Conservation (phyloP, 1,140 invertebrate genomes). For the Lethrus apterus region DNA sequence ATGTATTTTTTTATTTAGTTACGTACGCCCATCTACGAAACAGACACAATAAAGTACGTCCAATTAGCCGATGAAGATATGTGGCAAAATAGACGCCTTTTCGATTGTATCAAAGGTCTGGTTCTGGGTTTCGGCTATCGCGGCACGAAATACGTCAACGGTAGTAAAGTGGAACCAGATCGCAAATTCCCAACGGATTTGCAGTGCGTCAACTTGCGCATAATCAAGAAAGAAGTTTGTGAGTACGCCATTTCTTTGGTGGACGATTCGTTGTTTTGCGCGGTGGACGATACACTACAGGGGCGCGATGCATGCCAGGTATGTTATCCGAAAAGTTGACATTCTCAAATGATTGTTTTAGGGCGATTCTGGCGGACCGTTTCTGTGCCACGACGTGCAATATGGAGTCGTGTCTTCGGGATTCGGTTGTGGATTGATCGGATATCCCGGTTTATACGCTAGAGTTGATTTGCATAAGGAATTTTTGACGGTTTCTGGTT, state of each 20-base stretch:
- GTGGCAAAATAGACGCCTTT: no score
- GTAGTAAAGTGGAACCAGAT: neutral
- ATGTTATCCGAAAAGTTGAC: neutral
- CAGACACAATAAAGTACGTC: no score
- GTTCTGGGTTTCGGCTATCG: conserved; percentile 10
- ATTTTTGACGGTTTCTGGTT: neutral
- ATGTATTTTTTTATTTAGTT: no score
- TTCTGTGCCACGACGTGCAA: neutral
- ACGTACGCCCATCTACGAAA: no score
- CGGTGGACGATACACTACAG: neutral
- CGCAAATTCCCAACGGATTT: neutral
- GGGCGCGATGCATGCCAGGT: conserved; percentile 6
- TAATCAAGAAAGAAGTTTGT: neutral
- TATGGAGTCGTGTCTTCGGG: neutral
- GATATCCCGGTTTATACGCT: neutral
- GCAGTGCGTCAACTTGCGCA: conserved; percentile 1
- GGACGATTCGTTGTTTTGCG: conserved; percentile 5
- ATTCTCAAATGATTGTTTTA: neutral
- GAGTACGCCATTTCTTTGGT: no score
- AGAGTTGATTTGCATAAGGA: neutral
- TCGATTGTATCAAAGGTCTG: no score
- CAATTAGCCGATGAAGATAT: no score
- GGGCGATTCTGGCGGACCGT: neutral
- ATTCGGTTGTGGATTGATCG: neutral
- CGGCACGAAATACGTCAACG: conserved; percentile 5